phyloP scores from a whole-genome alignment of 2,797 vertebrate genomes.

The Xiphorhynchus erythropygius region DNA sequence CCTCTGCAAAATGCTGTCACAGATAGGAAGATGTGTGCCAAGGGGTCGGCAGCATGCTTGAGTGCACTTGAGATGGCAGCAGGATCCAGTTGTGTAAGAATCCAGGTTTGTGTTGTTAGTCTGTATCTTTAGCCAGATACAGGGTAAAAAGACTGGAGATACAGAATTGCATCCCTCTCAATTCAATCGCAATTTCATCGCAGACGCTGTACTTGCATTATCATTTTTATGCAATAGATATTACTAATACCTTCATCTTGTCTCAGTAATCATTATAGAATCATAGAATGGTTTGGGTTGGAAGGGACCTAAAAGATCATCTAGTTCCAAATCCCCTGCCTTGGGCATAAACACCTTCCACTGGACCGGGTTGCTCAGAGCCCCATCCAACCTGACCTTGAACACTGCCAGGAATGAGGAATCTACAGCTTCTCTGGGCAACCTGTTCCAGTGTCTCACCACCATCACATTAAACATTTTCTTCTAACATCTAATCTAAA shows the following conservation, averaged over 20 bases:
- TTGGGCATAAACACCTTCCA: not conserved
- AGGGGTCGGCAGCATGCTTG: not conserved
- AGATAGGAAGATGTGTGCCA: not conserved
- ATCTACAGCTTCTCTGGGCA: not conserved
- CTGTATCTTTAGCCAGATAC: not conserved
- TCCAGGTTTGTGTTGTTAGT: not conserved
- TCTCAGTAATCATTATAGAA: no score
- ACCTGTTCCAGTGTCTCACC: not conserved
- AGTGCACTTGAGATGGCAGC: not conserved
- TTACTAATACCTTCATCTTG: no score
- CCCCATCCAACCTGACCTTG: not conserved
- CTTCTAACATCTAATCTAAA: not conserved
- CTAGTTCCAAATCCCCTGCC: rapidly evolving
- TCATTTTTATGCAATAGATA: no score
- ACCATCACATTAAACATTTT: not conserved
- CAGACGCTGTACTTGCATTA: no score
- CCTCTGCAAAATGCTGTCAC: not conserved
- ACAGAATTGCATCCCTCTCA: not conserved
- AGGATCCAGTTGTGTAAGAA: not conserved
- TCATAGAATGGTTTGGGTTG: no score
- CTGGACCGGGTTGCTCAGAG: not conserved
- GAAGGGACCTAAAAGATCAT: no score
- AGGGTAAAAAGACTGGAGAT: not conserved
- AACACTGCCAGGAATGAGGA: not conserved
- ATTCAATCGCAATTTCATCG: no score